Evolutionary conservation across 2,888 invertebrate genomes (phyloP), one percentile per base, ranked within the genome.

Genomic region (Phyllotreta striolata): DNA sequence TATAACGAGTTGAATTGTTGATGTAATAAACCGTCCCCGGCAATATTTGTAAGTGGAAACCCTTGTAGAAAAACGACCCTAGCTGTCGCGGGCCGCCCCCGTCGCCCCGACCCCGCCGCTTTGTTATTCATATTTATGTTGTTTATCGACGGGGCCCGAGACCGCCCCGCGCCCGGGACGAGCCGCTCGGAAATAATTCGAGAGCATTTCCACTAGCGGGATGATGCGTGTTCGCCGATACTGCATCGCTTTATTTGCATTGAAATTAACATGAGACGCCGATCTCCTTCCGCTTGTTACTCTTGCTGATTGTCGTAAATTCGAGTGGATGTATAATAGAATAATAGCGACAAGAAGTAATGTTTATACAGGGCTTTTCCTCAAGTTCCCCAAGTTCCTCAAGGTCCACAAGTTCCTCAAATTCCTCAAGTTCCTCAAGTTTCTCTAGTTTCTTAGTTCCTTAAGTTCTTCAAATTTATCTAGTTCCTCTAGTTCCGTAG

Each of bases 1-100:
- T 80, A 80, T 81, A 80, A 81, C 77, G 79, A 81, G 81, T 81
- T 73, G 78, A 80, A 78, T 80, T 80, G 79, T 77, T 81, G 81
- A 81, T 80, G 79, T 74, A 81, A 81, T 81, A 80, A 80, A 78
- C 75, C 75, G 71, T 75, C 77, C 79, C 77, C 74, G 68, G 73
- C 73, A 76, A 76, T 76, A 75, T 74, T 74, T 76, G 74, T 76
- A 75, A 76, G 75, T 76, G 73, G 73, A 69, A 73, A 71, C 72
- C 72, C 71, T 70, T 71, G 70, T 73, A 68, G 70, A 73, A 70
- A 73, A 74, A 69, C 70, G 66, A 70, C 71, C 71, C 72, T 65
- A 67, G 66, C 70, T 67, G 60, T 67, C 62, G 62, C 49, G 52
- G 57, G 51, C 54, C 61, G 57, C 62, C 64, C 62, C 57, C 39